Evolutionary conservation across 2,888 invertebrate species (phyloP), one percentile per base, ranked within the genome.

Genomic region (Apomyelois bistriatella): DNA sequence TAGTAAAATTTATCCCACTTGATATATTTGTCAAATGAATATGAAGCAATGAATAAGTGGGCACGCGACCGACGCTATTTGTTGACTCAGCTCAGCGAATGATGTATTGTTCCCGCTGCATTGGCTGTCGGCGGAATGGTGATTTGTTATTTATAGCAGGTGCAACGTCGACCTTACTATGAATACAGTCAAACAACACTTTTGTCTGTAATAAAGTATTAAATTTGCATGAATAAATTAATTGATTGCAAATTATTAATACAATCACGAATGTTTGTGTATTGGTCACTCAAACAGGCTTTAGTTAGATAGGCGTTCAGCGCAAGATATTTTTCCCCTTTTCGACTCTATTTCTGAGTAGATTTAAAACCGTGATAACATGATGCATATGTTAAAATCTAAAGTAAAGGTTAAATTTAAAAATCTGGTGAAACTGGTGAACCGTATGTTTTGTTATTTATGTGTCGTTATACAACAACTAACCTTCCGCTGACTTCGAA

Each of bases 31-130:
- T 57, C 57, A 58, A 58, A 52, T 12, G 49, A 22, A 35, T 48
- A 55, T 53, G 56, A 42, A 55, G 53, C 47, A 49, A 53, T 75
- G 74, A 76, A 67, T 77, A 72, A 75, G 64, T 60, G 57, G 53
- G 61, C 65, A 68, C 62, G 70, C 70, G 67, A 61, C 70, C 68
- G 68, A 71, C n/a, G n/a, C n/a, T n/a, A n/a, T n/a, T 70, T 68
- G 70, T 66, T 70, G 69, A 72, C 70, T 68, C 66, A 65, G 62
- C 70, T 67, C 66, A 64, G 62, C 70, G 66, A 68, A 74, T 74
- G 72, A 77, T 70, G 69, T 70, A 76, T 76, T 76, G 72, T 75
- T 76, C 72, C 65, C 61, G 61, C 47, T 65, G 62, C 69, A 65
- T 70, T 69, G 42, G 41, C 32, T 42, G 51, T 42, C 42, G 40